Percentiles rank a stretch among this genome's conserved stretches.
Evolutionary conservation across 1,140 invertebrate genomes (phyloP).

Genomic region (Diplogasteroides magnus): DNA sequence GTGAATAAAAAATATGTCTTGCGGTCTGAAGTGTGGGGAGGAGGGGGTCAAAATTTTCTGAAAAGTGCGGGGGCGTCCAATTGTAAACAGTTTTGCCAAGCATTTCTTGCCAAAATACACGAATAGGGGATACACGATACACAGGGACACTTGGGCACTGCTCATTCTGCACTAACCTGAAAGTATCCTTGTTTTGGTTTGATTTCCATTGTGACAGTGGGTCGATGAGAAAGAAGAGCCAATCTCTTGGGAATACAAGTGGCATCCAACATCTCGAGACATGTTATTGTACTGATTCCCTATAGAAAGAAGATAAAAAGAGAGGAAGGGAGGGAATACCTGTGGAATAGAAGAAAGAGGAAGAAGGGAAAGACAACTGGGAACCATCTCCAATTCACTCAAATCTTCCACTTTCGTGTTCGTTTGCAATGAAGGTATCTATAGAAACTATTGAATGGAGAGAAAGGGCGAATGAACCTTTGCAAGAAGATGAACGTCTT

Average conservation of each 20-base stretch:
- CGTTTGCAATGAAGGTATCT: constrained; percentile 46
- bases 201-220: constrained; percentile 52
- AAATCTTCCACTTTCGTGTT: constrained; percentile 47
- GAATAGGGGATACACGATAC: no score
- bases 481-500: constrained; percentile 41
- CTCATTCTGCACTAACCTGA: no score
- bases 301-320: constrained; percentile 6
- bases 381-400: constrained; percentile 33
- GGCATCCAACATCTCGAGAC: constrained; percentile 49
- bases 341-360: constrained; percentile 14
- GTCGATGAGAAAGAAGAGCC: constrained; percentile 20
- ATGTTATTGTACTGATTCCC: constrained; percentile 25
- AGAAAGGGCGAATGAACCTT: constrained; percentile 41
- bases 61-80: no score
- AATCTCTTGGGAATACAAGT: constrained; percentile 41
- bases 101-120: no score
- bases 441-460: constrained; percentile 5
- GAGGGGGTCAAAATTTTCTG: no score
- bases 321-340: neutral
- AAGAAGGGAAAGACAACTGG: constrained; percentile 20
- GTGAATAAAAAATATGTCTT: neutral
- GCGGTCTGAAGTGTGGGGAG: no score
- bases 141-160: no score
- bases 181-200: constrained; percentile 42
- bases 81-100: no score